Percentiles rank a stretch among this genome's conserved stretches.
Conservation (phyloP, 1,140 invertebrate species). For the Nixonia krombeini region DNA sequence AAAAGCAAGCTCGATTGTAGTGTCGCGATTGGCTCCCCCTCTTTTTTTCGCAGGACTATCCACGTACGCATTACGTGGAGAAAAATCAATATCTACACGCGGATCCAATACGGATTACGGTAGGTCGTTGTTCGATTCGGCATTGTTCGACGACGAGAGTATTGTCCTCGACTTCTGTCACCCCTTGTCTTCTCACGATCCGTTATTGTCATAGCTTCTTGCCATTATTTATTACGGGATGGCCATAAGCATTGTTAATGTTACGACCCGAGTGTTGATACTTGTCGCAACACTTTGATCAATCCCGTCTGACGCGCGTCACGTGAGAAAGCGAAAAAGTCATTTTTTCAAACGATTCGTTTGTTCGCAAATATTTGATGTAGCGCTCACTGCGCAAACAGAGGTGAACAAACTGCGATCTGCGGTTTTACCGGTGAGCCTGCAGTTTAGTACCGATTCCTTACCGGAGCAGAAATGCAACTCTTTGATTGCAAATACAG, state of each 20-base stretch:
- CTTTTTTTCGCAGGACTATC: slow-evolving; percentile 29
- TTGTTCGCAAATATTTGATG: too few relatives aligned
- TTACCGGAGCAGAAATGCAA: too few relatives aligned
- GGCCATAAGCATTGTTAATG: slow-evolving; percentile 18
- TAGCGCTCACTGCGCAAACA: too few relatives aligned
- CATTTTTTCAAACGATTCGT: slow-evolving; percentile 5
- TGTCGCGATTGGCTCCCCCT: too few relatives aligned
- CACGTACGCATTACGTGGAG: slow-evolving; percentile 37
- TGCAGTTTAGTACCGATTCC: too few relatives aligned
- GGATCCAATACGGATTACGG: slow-evolving; percentile 44
- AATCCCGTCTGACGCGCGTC: too few relatives aligned
- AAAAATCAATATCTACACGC: slow-evolving; percentile 49
- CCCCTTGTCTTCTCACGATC: slow-evolving; percentile 50
- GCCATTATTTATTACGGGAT: slow-evolving; percentile 39
- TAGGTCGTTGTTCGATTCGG: slow-evolving; percentile 46
- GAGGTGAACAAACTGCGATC: too few relatives aligned
- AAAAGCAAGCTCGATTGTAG: too few relatives aligned
- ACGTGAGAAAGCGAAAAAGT: slow-evolving; percentile 13
- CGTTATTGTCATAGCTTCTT: slow-evolving; percentile 37
- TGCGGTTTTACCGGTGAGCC: too few relatives aligned
- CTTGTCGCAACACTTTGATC: slow-evolving; percentile 46
- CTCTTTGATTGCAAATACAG: too few relatives aligned
- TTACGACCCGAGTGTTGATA: slow-evolving; percentile 35
- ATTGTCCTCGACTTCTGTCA: slow-evolving; percentile 44
- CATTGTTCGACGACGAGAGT: slow-evolving; percentile 41